Evolutionary conservation across 2,797 vertebrate species (phyloP).

Genomic region (Hybognathus amarus): DNA sequence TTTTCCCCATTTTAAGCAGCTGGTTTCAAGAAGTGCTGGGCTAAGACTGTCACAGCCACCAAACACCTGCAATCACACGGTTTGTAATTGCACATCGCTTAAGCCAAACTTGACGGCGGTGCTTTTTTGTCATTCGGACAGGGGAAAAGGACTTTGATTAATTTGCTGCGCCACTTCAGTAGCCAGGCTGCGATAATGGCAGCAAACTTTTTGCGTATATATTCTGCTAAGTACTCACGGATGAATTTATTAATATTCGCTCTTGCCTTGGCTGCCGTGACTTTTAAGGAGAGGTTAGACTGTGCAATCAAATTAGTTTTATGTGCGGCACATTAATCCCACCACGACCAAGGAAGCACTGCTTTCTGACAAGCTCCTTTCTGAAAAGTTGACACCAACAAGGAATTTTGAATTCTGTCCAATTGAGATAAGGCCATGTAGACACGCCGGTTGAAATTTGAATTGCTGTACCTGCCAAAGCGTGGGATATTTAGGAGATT

Average conservation of each 20-base stretch:
- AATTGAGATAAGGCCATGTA: constrained; percentile 75
- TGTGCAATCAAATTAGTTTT: constrained; percentile 63
- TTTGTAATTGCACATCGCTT: constrained; percentile 37
- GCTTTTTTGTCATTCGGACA: constrained; percentile 40
- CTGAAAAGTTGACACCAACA: constrained; percentile 73
- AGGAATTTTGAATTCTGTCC: constrained; percentile 77
- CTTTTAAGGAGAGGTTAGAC: constrained; percentile 60
- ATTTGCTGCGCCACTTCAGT: constrained; percentile 45
- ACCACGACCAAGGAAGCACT: constrained; percentile 42
- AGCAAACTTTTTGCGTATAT: constrained; percentile 59
- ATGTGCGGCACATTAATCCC: constrained; percentile 58
- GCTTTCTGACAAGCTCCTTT: constrained; percentile 57
- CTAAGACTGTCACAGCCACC: constrained; percentile 5
- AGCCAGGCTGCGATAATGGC: constrained; percentile 54
- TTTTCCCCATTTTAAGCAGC: neutral
- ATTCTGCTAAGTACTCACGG: constrained; percentile 23
- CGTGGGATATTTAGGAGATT: constrained; percentile 48
- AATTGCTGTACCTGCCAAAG: constrained; percentile 63
- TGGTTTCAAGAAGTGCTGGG: neutral
- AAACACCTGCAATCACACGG: constrained; percentile 27
- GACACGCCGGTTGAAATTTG: constrained; percentile 63
- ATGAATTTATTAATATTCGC: constrained; percentile 48
- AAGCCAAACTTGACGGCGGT: neutral
- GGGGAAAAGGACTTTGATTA: constrained; percentile 49
- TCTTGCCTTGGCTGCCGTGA: constrained; percentile 61